Base-by-base conservation (phyloP, 2,797 vertebrate genomes). In the Periophthalmus magnuspinnatus region DNA sequence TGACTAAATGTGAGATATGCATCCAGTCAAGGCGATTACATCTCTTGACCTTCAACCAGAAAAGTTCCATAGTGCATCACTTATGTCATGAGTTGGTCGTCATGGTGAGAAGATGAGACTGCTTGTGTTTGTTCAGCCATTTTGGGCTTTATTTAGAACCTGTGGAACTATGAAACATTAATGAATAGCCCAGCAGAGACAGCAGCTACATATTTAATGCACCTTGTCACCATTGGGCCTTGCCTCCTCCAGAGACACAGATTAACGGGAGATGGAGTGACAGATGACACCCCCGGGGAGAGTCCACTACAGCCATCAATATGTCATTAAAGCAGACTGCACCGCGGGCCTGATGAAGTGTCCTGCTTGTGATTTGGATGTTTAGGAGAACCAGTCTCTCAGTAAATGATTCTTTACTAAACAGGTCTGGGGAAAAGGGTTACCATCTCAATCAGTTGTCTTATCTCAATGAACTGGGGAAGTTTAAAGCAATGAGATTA, bases 331-430 rank as follows among this genome's bases (percentile, higher is more conserved):
- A 90, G 94, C 93, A 94, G 93, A 94, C 88, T 91, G 85, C 82
- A 72, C 91, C 92, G 89, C 88, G 87, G 91, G 91, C 88, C 94
- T 94, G 95, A 95, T 95, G 91, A 95, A 94, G 93, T 95, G 90
- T 93, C 95, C 93, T 92, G 89, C 88, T 86, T 93, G 91, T 87
- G 85, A 92, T 93, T 93, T 91, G 91, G 91, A 88, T 83, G 60
- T 91, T 93, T 94, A 93, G 86, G 80, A 90, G 88, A 72, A 92
- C 88, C 92, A 82, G 90, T 85, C 90, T 62, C 62, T 63, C 10
- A 17, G 67, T 68, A 45, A 69, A 74, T 94, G 87, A 82, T 94
- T 92, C 93, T 41, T 41, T 41, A 41, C 38, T 91, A 93, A 94
- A 84, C 80, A 92, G 88, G 57, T 50, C 73, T 8, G 13, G 81